These are phyloP conservation scores for Calidris pygmaea DNA, from an alignment of 2,113 vertebrate genomes.

Conservation along the genomic window DNA sequence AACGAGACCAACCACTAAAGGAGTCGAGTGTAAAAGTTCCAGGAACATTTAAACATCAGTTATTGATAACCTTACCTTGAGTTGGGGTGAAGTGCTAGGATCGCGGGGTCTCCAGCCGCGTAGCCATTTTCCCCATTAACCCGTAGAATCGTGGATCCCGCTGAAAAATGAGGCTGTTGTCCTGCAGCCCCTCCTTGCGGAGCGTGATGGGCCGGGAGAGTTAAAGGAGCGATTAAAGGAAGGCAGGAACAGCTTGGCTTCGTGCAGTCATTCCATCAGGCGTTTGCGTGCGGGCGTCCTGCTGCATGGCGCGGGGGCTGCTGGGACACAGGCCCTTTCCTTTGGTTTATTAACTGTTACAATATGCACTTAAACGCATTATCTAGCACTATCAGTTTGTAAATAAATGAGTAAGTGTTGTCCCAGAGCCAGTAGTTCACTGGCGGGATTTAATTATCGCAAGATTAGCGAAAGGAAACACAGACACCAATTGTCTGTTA, in stretches of 20 bases:
- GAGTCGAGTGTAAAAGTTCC: not conserved
- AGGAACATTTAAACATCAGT: not conserved
- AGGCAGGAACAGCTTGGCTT: not conserved
- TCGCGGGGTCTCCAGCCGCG: not conserved
- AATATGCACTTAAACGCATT: not conserved
- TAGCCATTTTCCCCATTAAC: not conserved
- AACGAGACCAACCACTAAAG: not conserved
- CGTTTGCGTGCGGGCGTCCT: not conserved
- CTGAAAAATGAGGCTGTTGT: not conserved
- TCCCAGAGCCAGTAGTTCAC: not conserved
- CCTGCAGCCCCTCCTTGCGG: not conserved
- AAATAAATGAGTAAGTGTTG: not conserved
- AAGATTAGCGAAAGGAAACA: conserved; percentile 31
- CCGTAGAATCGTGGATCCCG: accelerated
- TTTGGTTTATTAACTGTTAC: not conserved
- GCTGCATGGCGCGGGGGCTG: not conserved
- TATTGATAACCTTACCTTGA: not conserved
- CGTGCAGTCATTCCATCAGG: not conserved
- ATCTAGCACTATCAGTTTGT: not conserved
- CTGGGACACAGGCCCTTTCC: accelerated
- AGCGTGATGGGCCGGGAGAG: not conserved
- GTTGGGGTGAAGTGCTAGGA: not conserved
- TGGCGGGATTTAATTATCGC: conserved; percentile 33
- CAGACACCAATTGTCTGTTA: conserved; percentile 52
- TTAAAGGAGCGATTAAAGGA: not conserved